phyloP scores from a whole-genome alignment of 2,888 invertebrate species.

The Poecilobothrus nobilitatus region DNA sequence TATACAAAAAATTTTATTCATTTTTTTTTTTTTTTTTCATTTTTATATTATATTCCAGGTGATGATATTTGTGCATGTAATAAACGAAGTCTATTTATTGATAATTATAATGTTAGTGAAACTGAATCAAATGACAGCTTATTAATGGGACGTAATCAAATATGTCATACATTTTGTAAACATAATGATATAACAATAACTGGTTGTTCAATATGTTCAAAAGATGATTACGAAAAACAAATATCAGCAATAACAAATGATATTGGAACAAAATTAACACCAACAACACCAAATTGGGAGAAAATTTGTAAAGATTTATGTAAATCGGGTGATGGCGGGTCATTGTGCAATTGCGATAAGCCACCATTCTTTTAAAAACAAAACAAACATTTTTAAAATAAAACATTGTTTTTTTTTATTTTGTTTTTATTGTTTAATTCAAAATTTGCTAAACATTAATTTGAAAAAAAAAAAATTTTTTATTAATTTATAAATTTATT shows the following conservation, averaged over 20 bases:
- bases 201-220: conserved; percentile 36
- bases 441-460: too few relatives aligned
- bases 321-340: conserved; percentile 61
- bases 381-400: background rate
- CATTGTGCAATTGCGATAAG: conserved; percentile 66
- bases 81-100: conserved; percentile 15
- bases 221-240: conserved; percentile 17
- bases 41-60: conserved; percentile 24
- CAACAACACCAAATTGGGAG: conserved; percentile 49
- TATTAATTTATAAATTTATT: too few relatives aligned
- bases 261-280: conserved; percentile 14
- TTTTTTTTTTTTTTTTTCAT: conserved; percentile 5
- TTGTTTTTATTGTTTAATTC: too few relatives aligned
- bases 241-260: conserved; percentile 1
- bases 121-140: background rate
- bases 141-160: conserved; percentile 23
- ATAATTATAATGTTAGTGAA: background rate
- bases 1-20: conserved; percentile 1
- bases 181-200: conserved; percentile 29
- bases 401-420: background rate
- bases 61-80: conserved; percentile 28
- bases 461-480: too few relatives aligned
- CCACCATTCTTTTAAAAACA: conserved; percentile 47
- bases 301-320: conserved; percentile 59
- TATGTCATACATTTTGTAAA: conserved; percentile 36